Evolutionary conservation across 2,113 vertebrate species (phyloP).

Genomic region (Tricholaema leucomelas): DNA sequence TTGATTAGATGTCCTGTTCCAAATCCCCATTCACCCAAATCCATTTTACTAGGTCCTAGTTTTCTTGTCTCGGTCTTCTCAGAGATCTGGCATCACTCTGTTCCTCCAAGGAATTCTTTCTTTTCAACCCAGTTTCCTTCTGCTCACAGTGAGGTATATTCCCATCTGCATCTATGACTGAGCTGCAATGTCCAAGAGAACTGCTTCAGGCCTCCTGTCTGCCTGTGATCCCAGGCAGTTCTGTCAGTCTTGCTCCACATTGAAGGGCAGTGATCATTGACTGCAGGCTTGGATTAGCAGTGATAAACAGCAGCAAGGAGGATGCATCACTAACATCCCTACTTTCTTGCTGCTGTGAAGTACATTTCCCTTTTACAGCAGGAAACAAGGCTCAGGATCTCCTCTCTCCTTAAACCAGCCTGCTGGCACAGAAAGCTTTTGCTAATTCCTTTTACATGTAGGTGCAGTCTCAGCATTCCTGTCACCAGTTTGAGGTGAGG

Average conservation of each 20-base stretch:
- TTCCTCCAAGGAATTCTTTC: background rate
- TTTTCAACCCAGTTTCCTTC: background rate
- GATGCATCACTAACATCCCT: background rate
- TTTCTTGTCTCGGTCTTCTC: background rate
- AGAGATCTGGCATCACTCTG: background rate
- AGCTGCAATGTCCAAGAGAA: background rate
- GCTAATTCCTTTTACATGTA: background rate
- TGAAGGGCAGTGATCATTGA: rapidly evolving
- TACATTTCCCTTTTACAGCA: background rate
- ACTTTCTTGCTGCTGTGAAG: background rate
- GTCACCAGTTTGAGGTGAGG: background rate
- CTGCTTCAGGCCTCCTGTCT: background rate
- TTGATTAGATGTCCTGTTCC: background rate
- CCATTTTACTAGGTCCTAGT: background rate
- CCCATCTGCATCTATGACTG: background rate
- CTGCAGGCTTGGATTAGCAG: rapidly evolving
- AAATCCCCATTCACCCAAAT: background rate
- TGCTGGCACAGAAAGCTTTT: background rate
- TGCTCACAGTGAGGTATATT: background rate
- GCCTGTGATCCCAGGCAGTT: background rate
- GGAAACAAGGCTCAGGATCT: background rate
- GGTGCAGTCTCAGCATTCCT: background rate
- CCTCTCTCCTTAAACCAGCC: background rate
- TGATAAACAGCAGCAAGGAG: background rate
- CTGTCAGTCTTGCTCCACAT: background rate